Conservation (phyloP, 2,888 invertebrate species). For the Drosophila paramelanica region DNA sequence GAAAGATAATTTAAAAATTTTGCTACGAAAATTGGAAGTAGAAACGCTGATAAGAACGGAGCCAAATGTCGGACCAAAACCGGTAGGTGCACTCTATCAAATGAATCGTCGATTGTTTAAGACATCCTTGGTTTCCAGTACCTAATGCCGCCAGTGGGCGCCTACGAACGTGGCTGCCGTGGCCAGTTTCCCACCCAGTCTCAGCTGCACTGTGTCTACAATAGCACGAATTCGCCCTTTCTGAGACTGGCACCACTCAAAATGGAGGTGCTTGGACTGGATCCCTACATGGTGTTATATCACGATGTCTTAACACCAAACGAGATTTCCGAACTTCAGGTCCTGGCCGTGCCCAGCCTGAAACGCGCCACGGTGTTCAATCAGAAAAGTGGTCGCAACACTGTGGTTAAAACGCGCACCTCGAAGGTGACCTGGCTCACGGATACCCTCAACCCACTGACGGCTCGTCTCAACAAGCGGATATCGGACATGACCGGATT, state of each 20-base stretch:
- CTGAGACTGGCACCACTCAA: conserved; percentile 80
- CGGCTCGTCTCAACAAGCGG: conserved; percentile 65
- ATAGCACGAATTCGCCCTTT: conserved; percentile 74
- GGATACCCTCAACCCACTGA: conserved; percentile 54
- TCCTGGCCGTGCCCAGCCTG: conserved; percentile 64
- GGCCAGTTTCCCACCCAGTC: conserved; percentile 58
- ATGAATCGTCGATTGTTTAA: neutral
- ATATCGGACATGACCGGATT: conserved; percentile 81
- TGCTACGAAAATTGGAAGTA: conserved; percentile 62
- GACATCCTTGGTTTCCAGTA: conserved; percentile 13
- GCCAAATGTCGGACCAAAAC: conserved; percentile 10
- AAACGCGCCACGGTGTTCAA: conserved; percentile 76
- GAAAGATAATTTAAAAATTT: conserved; percentile 52
- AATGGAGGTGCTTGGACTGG: conserved; percentile 74
- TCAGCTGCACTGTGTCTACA: conserved; percentile 75
- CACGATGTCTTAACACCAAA: conserved; percentile 74
- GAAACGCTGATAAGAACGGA: conserved; percentile 60
- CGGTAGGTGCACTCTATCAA: conserved; percentile 35
- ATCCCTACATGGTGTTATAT: conserved; percentile 81
- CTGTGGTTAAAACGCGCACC: conserved; percentile 67
- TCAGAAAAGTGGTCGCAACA: conserved; percentile 11
- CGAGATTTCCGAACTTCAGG: conserved; percentile 74
- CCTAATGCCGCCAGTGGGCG: rapidly evolving
- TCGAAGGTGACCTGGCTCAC: conserved; percentile 81
- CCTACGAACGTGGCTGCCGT: conserved; percentile 74